Evolutionary conservation across 2,113 vertebrate genomes (phyloP).

Genomic region (Psophia crepitans): DNA sequence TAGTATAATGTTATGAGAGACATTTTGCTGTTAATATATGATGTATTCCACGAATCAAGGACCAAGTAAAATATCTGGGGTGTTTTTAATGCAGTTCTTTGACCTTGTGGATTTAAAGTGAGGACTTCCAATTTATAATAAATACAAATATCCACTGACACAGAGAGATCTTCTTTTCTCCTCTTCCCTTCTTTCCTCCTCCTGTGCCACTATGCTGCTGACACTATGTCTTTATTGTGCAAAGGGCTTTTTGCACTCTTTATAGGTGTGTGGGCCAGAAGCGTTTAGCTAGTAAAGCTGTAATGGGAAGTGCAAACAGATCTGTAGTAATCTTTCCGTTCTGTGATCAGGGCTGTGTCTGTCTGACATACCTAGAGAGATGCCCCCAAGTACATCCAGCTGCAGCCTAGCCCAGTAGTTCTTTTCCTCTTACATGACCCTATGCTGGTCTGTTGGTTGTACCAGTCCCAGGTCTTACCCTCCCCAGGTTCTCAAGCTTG

Average conservation of each 20-base stretch:
- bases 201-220: neutral
- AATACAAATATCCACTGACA: neutral
- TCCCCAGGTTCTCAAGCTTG: neutral
- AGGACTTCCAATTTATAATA: neutral
- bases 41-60: neutral
- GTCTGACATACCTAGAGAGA: neutral
- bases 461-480: neutral
- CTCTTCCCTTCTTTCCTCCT: neutral
- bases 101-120: neutral
- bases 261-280: neutral
- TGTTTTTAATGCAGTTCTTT: neutral
- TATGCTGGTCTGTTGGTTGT: neutral
- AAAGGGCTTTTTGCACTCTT: neutral
- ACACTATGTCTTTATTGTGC: neutral
- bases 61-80: neutral
- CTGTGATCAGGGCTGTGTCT: neutral
- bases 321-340: neutral
- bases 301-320: neutral
- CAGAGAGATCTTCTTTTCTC: neutral
- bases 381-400: neutral
- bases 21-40: neutral
- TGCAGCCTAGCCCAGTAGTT: neutral
- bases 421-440: neutral
- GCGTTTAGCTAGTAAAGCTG: neutral
- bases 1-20: neutral